These are phyloP conservation scores for Drepana falcataria DNA, from an alignment of 2,888 invertebrate genomes.

Conservation along the genomic window DNA sequence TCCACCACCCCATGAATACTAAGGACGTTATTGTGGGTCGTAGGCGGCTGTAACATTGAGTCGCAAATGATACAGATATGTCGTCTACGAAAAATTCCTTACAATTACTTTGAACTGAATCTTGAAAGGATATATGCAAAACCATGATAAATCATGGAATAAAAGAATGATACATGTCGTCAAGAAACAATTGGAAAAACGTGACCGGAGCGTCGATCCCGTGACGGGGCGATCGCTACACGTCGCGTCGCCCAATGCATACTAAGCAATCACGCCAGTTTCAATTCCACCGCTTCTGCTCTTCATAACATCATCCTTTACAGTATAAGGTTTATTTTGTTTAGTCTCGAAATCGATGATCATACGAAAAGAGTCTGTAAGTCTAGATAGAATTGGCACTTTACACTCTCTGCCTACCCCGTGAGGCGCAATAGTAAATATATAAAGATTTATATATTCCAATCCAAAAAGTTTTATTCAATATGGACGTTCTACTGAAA, in stretches of 20 bases:
- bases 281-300: slow-evolving; percentile 63
- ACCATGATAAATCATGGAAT: slow-evolving; percentile 61
- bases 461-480: too few relatives aligned
- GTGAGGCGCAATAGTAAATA: too few relatives aligned
- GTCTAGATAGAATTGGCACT: too few relatives aligned
- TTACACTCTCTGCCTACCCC: too few relatives aligned
- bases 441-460: too few relatives aligned
- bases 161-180: slow-evolving; percentile 76
- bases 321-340: not conserved
- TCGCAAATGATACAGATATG: slow-evolving; percentile 61
- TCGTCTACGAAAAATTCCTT: slow-evolving; percentile 46
- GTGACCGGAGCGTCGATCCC: slow-evolving; percentile 62
- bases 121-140: slow-evolving; percentile 23
- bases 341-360: too few relatives aligned
- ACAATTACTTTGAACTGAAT: slow-evolving; percentile 16
- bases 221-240: slow-evolving; percentile 59
- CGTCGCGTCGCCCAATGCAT: slow-evolving; percentile 71
- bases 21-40: slow-evolving; percentile 72
- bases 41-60: slow-evolving; percentile 64
- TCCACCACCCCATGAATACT: slow-evolving; percentile 72
- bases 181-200: slow-evolving; percentile 76
- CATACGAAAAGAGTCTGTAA: too few relatives aligned
- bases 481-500: too few relatives aligned
- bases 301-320: slow-evolving; percentile 35
- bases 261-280: slow-evolving; percentile 71